Base-by-base conservation (phyloP, 2,113 vertebrate genomes). In the Pteruthius melanotis region DNA sequence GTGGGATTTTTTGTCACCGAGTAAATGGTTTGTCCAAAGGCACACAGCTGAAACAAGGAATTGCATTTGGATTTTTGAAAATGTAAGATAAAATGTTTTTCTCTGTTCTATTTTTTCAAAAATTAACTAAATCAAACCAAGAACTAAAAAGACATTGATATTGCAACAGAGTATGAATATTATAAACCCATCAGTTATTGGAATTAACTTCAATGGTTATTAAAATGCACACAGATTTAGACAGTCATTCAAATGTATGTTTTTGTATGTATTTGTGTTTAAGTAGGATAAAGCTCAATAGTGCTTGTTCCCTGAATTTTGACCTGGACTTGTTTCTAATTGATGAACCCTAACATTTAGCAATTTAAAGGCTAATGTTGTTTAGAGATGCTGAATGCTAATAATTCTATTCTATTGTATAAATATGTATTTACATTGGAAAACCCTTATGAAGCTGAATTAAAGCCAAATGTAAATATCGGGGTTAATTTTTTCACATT, bases 391-490 rank as follows among this genome's bases (percentile, higher is more conserved):
- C 94, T 93, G 65, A 77, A 97, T 95, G 86, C 60, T 96, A 97
- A 94, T 97, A 96, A 95, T 97, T 96, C 93, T 83, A 39, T 84
- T 97, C 76, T 97, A 89, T 97, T 97, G 75, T 97, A 95, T 97
- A 98, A 98, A 97, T 96, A 96, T 35, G 35, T 94, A 97, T 95
- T 98, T 98, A 97, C 39, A 65, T 15, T 89, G 76, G 54, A 68
- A 97, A 97, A 93, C 68, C 35, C 91, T 97, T 97, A 90, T 84
- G 93, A 90, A 97, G 68, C 76, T 97, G 93, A 97, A 97, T 97
- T 97, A 97, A 97, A 98, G 81, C 84, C 89, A 96, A 97, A 93
- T 97, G 64, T 91, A 97, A 96, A 94, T 77, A 94, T 82, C 15
- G 3, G 80, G 94, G 95, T 96, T 98, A 97, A 97, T 97, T 97